Evolutionary conservation across 2,888 invertebrate species (phyloP), one percentile per base, ranked within the genome.

Genomic region (Hipparchia semele): DNA sequence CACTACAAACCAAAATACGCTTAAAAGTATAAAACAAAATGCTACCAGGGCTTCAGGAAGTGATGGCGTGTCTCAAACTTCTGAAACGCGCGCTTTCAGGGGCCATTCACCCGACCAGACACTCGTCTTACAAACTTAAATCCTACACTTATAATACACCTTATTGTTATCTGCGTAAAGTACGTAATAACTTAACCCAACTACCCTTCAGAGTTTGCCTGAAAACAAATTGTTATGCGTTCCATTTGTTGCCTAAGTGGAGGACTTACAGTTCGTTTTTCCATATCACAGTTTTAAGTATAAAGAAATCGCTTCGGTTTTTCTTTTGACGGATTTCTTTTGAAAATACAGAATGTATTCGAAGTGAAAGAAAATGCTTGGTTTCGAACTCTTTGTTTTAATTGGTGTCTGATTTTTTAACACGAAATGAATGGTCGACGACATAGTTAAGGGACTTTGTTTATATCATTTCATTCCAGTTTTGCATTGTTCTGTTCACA

Each of bases 61-160:
- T 86, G 83, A 84, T 89, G 87, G 86, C 88, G 87, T 90, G 88
- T 89, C 83, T 83, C 86, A 88, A 90, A 90, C 87, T 88, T 87
- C 85, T 87, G 87, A 85, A 87, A 87, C 83, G 82, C 85, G 82
- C 84, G 88, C 87, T 90, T 90, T 88, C 89, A 89, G 85, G 77
- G 92, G 84, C 84, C 90, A 78, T 89, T 91, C 87, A 92, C 90
- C 88, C 83, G 81, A 73, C 81, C 82, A 81, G 82, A 84, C 86
- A 81, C 76, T 76, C 79, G 80, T 83, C 86, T 81, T 78, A 75
- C 66, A 77, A 80, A 76, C 77, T 75, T 80, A 79, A 78, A 77
- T 68, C 67, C 68, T 64, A 23, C 75, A 76, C 71, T 70, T 45
- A 54, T 45, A 65, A 59, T 64, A 77, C 68, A 74, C 82, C 80